Base-by-base conservation (phyloP, 2,888 invertebrate genomes). In the Macropis europaea region DNA sequence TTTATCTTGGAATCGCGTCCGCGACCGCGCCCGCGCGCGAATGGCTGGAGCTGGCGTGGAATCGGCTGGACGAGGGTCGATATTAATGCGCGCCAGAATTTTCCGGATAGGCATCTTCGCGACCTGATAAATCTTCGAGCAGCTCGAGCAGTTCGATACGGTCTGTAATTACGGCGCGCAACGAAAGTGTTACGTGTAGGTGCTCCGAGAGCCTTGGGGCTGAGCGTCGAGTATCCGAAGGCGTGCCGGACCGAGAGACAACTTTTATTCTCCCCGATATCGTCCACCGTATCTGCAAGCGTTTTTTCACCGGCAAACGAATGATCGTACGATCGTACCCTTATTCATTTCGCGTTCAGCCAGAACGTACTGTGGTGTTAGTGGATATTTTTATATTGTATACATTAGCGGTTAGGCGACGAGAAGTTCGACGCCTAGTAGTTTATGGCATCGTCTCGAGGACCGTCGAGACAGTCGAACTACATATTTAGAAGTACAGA, bases 161-260 rank as follows among this genome's bases (percentile, higher is more conserved):
- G 64, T 78, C 75, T 81, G 67, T 79, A 81, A 81, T 81, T 81
- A 81, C 76, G 76, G 76, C 69, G 64, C 76, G 76, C 66, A 77
- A 74, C 74, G 76, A 76, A 74, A 81, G 78, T 76, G 76, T 81
- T 76, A 74, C 74, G 71, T 64, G 70, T 73, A 75, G 72, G 71
- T 64, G 59, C 59, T 26, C 17, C 9, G 47, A 50, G 36, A 59
- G 64, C 64, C 71, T 73, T 50, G 57, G 32, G 70, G 59, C 70
- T 24, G 52, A 47, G 57, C 50, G 53, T 73, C 73, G 36, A 48
- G 70, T 63, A 63, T 70, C 73, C 63, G 70, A 73, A 59, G 73
- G 73, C 70, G 73, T 73, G 73, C 70, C 48, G 40, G 43, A 13
- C 36, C 62, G 42, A 22, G 42, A 22, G 54, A 61, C 40, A 17